Evolutionary conservation across 2,113 vertebrate species (phyloP), one percentile per base, ranked within the genome.

Genomic region (Passer domesticus): DNA sequence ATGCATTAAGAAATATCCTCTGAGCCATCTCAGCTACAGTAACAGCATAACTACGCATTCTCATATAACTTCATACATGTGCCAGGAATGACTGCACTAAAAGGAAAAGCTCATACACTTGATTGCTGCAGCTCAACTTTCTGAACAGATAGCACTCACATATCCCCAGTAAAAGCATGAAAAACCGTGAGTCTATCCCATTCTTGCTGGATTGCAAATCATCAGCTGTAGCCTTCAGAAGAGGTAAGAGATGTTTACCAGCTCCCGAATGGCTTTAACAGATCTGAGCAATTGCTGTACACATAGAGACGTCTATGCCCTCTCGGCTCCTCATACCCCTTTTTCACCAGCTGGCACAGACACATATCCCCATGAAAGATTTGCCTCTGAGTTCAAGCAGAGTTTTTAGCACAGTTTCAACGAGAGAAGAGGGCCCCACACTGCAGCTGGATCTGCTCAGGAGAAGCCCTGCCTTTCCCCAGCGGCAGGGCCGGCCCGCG

Each of bases 1-100:
- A 94, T 92, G 94, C 73, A 77, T 90, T 93, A 75, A 83, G 88
- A 94, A 97, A 89, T 86, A 77, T 67, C 68, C 92, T 94, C 35
- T 2, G 55, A 95, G 35, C 83, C 76, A 86, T 92, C 90, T 88
- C 86, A 77, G 88, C 91, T 83, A 80, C 90, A 92, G 39, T 62
- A 83, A 73, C 58, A 94, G 37, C 41, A 50, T 85, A 92, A 90
- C 59, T 83, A 86, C 0, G 4, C 55, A 83, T 44, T 63, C 49
- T 72, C 70, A 60, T 37, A 30, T 41, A 47, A 72, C 55, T 87
- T 92, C 55, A 91, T 89, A 69, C 2, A 1, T n/a, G 62, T 86
- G 53, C 56, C 85, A 92, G 30, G 81, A 89, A 88, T 4, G 6
- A 82, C 44, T 12, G 44, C 53, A 52, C 46, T 56, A 28, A 43